phyloP scores from a whole-genome alignment of 1,140 invertebrate species.

The Eciton burchellii region DNA sequence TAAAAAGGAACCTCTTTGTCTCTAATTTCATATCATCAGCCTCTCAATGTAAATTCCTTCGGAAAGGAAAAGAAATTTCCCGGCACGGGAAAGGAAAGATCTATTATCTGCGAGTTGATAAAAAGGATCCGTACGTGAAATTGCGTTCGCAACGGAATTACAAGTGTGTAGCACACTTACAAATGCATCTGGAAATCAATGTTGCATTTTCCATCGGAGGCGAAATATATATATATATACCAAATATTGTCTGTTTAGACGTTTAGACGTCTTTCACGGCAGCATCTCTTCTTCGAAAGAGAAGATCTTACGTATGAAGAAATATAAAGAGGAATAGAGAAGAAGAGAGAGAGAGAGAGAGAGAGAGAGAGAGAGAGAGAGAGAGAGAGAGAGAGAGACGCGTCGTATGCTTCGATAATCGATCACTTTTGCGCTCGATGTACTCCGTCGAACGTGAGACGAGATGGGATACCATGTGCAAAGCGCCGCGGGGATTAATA shows the following conservation, averaged over 20 bases:
- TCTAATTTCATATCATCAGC: no score
- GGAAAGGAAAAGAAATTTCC: neutral
- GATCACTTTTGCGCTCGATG: constrained; percentile 61
- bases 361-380: no score
- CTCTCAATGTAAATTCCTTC: neutral
- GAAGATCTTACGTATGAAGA: neutral
- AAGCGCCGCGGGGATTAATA: constrained; percentile 68
- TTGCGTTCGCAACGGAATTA: no score
- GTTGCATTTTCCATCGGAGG: constrained; percentile 2
- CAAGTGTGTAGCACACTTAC: neutral
- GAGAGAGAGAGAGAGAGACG: no score
- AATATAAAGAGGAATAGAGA: no score
- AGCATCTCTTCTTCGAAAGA: neutral
- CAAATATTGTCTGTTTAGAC: neutral
- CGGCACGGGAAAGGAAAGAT: neutral
- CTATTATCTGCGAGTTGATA: neutral
- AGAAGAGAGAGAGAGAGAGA: no score
- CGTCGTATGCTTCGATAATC: constrained; percentile 7
- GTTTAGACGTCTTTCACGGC: neutral
- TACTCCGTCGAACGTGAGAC: constrained; percentile 10
- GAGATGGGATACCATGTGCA: constrained; percentile 22
- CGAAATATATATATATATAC: neutral
- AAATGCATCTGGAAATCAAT: neutral
- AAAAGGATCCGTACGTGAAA: neutral
- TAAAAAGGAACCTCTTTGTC: no score